Conservation (phyloP, 2,888 invertebrate genomes). For the Folsomia candida region DNA sequence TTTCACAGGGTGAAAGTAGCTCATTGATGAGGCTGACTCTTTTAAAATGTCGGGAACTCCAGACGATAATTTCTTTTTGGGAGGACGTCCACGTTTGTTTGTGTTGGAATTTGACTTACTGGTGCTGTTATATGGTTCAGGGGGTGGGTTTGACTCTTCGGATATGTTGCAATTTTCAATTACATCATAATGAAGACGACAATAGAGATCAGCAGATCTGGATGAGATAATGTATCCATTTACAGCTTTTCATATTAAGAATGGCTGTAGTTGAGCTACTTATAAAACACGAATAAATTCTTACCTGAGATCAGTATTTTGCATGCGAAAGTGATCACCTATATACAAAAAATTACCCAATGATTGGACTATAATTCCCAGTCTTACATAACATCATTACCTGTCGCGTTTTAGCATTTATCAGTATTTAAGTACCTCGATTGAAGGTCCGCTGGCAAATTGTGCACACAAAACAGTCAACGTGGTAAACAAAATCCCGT, state of each 20-base stretch:
- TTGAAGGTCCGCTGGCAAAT: slow-evolving; percentile 61
- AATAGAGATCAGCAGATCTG: no score
- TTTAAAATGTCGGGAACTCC: slow-evolving; percentile 7
- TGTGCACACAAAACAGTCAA: slow-evolving; percentile 90
- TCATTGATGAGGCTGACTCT: slow-evolving; percentile 1
- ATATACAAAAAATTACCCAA: no score
- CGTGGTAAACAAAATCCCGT: slow-evolving; percentile 87
- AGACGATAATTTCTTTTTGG: slow-evolving; percentile 4
- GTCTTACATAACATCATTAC: no score
- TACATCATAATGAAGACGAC: slow-evolving; percentile 71
- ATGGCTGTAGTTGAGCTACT: no score
- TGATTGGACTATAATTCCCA: no score
- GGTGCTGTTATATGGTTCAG: neutral
- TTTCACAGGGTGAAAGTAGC: slow-evolving; percentile 14
- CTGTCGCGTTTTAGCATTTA: neutral
- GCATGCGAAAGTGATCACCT: slow-evolving; percentile 92
- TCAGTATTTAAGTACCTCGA: slow-evolving; percentile 15
- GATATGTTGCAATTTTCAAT: slow-evolving; percentile 49
- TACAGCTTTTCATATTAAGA: no score
- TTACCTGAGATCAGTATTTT: slow-evolving; percentile 81
- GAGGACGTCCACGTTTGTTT: neutral
- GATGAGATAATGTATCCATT: no score
- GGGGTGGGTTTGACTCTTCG: slow-evolving; percentile 52
- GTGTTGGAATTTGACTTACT: neutral
- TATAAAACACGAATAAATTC: no score